These are phyloP conservation scores for Leptodactylus fuscus DNA, from an alignment of 2,113 vertebrate species.

Conservation along the genomic window DNA sequence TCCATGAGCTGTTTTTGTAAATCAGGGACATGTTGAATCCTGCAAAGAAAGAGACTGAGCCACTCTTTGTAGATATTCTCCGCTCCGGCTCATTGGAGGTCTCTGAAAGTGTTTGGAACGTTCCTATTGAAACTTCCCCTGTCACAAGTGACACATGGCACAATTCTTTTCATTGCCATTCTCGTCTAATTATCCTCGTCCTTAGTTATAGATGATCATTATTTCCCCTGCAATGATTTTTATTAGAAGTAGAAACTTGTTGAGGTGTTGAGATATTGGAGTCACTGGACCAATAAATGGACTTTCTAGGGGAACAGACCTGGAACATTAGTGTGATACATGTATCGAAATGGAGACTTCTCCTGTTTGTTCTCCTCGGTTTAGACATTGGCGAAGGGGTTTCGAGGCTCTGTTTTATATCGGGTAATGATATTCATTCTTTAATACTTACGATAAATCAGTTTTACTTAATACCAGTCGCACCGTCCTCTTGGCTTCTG, in stretches of 20 bases:
- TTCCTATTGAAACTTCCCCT: neutral
- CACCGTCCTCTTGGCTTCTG: slow-evolving; percentile 33
- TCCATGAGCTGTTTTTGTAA: too few species aligned
- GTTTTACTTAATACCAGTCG: slow-evolving; percentile 44
- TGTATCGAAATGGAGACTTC: slow-evolving; percentile 2
- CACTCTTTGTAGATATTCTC: neutral
- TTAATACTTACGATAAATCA: slow-evolving; percentile 45
- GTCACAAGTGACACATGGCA: neutral
- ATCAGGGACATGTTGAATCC: too few species aligned
- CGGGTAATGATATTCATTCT: slow-evolving; percentile 19
- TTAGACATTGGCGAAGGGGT: neutral
- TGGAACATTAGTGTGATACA: slow-evolving; percentile 14
- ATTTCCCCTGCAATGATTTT: slow-evolving; percentile 18
- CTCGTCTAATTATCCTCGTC: neutral
- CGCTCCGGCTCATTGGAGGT: neutral
- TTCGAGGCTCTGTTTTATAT: slow-evolving; percentile 23
- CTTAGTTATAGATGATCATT: neutral
- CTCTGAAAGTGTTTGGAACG: neutral
- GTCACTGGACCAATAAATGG: slow-evolving; percentile 49
- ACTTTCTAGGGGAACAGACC: slow-evolving; percentile 2
- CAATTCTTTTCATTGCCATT: neutral
- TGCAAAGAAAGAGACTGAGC: too few species aligned
- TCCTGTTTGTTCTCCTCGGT: neutral
- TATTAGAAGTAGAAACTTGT: slow-evolving; percentile 4
- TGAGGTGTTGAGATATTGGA: slow-evolving; percentile 38